Evolutionary conservation across 2,113 vertebrate species (phyloP).

Genomic region (Silurus asotus): DNA sequence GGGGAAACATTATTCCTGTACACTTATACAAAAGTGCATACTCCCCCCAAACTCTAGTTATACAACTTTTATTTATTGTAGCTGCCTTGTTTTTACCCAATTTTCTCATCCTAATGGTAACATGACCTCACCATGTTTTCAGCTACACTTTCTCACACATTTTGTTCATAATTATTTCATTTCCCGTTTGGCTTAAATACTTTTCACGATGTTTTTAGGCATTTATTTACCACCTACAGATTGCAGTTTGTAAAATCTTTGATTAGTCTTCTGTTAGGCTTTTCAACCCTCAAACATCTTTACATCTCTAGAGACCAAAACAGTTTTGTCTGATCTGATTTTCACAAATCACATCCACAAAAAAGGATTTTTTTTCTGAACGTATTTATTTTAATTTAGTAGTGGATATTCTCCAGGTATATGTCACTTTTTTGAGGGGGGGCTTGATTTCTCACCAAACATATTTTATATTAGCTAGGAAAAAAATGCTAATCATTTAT

Average conservation of each 20-base stretch:
- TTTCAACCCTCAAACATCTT: background rate
- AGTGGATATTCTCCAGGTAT: constrained; percentile 24
- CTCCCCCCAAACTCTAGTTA: constrained; percentile 29
- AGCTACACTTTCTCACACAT: background rate
- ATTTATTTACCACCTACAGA: background rate
- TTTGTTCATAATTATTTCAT: constrained; percentile 1
- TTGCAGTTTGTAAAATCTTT: background rate
- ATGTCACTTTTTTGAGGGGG: constrained; percentile 6
- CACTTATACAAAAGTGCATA: constrained; percentile 34
- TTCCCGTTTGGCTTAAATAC: background rate
- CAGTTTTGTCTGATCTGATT: background rate
- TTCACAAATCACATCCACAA: background rate
- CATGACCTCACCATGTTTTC: constrained; percentile 26
- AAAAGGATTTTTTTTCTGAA: constrained; percentile 10
- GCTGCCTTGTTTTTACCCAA: constrained; percentile 29
- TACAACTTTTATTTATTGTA: background rate
- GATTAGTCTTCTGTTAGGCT: background rate
- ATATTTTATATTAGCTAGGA: background rate
- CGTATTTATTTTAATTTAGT: background rate
- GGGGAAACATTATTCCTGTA: constrained; percentile 16
- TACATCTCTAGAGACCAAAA: background rate
- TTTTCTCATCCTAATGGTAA: constrained; percentile 13
- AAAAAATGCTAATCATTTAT: constrained; percentile 31
- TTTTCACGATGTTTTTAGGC: background rate
- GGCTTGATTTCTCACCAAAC: background rate